Base-by-base conservation (phyloP, 2,888 invertebrate species). In the Ochropacha duplaris region DNA sequence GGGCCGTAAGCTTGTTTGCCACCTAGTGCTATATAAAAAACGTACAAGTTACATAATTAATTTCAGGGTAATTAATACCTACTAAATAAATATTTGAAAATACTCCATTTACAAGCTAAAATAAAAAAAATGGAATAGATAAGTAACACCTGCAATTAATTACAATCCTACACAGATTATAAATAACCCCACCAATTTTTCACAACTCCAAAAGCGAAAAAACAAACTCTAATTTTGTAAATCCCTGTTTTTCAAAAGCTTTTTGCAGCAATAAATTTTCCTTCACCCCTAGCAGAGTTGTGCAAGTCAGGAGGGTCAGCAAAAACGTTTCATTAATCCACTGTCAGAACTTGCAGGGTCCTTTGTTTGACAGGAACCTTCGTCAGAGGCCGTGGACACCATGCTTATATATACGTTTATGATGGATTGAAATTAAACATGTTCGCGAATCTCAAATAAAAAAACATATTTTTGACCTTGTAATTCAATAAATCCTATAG, bases 271-370 rank as follows among this genome's bases (percentile, higher is more conserved):
- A 56, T 24, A 49, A 57, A 58, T 54, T 58, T 36, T 54, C 50
- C 57, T 57, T 58, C 50, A 60, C 57, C 39, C 22, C 19, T 28
- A 51, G 52, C 54, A 34, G 52, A 24, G 24, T 52, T 60, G 36
- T 83, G 85, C 86, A 83, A 87, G 85, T 86, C 84, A 87, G 79
- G 72, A 79, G 66, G 74, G 83, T 83, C 77, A 71, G 82, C 83
- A 83, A 76, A 81, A 85, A 80, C 61, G 63, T 70, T 69, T 72
- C 79, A 84, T 85, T 83, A 81, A 85, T 81, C 76, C 72, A 54
- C 54, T 57, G 16, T 55, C 55, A 57, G 39, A 55, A 54, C 58
- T 28, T 22, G 58, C 52, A 57, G 62, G 62, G 65, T 59, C 69
- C 67, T 71, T 72, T 72, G 78, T 76, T 72, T 75, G 77, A 70